Percentiles rank a stretch among this genome's conserved stretches.
Conservation (phyloP, 2,888 invertebrate genomes). For the Stenodera caucasica region DNA sequence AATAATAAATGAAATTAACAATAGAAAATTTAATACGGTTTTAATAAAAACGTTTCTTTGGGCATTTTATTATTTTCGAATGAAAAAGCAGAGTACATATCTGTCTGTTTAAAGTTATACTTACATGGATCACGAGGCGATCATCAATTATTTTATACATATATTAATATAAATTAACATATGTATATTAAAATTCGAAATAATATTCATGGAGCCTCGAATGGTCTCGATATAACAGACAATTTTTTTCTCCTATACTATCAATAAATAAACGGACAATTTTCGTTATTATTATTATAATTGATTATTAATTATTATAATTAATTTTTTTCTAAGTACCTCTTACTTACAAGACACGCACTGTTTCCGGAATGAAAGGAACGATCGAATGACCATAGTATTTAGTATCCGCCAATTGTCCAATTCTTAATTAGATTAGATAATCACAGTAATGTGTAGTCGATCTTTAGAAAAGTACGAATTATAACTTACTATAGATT, state of each 20-base stretch:
- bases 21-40: constrained; percentile 55
- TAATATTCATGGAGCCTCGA: too few species aligned
- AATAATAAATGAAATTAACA: constrained; percentile 50
- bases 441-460: constrained; percentile 51
- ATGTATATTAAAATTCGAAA: too few species aligned
- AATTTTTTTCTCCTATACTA: too few species aligned
- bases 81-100: constrained; percentile 41
- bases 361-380: constrained; percentile 47
- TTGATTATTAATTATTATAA: constrained; percentile 11
- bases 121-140: neutral
- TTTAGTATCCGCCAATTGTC: constrained; percentile 50
- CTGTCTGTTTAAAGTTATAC: constrained; percentile 22
- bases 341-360: constrained; percentile 35
- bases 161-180: too few species aligned
- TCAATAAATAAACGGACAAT: too few species aligned
- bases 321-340: constrained; percentile 18
- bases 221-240: constrained; percentile 9
- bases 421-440: constrained; percentile 47
- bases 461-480: constrained; percentile 47
- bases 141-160: too few species aligned
- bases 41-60: constrained; percentile 55
- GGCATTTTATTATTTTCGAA: constrained; percentile 49
- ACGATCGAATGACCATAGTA: constrained; percentile 44
- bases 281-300: neutral
- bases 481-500: constrained; percentile 42